Conservation (phyloP, 1,140 invertebrate species). For the Drosophila equinoxialis region DNA sequence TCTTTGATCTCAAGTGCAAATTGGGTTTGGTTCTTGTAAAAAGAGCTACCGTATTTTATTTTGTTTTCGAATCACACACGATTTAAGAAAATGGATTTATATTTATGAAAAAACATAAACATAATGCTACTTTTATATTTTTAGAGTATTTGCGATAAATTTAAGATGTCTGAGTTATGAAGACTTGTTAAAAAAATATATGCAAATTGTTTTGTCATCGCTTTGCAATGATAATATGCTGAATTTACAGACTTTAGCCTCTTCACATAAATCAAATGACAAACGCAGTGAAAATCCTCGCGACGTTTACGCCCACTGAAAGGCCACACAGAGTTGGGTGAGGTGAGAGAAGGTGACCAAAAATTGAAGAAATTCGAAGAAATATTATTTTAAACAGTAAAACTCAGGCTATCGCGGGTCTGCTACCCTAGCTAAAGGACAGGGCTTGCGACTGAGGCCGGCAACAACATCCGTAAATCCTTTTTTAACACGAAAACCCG, state of each 20-base stretch:
- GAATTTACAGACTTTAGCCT: neutral
- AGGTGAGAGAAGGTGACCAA: neutral
- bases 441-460: neutral
- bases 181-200: too few relatives aligned
- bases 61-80: too few relatives aligned
- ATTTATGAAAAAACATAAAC: too few relatives aligned
- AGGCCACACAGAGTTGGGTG: conserved; percentile 6
- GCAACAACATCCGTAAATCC: conserved; percentile 69
- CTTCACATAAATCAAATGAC: conserved; percentile 47
- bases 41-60: neutral
- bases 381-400: conserved; percentile 64
- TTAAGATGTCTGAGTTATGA: neutral
- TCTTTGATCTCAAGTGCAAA: conserved; percentile 65
- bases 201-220: neutral
- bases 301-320: conserved; percentile 40
- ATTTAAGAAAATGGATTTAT: too few relatives aligned
- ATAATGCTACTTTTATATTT: neutral
- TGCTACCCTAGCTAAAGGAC: too few relatives aligned
- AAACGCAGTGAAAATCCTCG: conserved; percentile 4
- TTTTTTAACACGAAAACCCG: conserved; percentile 78
- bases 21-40: conserved; percentile 44
- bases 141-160: neutral
- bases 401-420: neutral
- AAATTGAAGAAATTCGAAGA: conserved; percentile 54
- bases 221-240: neutral